Conservation (phyloP, 2,888 invertebrate genomes). For the Mythimna ferrago region DNA sequence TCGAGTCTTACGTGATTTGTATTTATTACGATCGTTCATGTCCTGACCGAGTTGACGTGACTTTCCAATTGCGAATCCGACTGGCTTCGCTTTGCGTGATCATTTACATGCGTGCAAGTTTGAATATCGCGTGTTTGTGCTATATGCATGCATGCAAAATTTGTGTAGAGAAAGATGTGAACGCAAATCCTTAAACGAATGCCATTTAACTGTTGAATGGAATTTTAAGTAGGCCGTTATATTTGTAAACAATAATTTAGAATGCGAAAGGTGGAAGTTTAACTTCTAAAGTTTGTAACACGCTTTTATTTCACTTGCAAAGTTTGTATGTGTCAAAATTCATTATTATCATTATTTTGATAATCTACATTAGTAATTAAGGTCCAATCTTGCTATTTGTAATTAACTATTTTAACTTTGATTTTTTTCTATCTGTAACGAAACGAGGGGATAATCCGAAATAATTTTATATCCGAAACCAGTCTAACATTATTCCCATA, state of each 20-base stretch:
- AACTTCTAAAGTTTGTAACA: background rate
- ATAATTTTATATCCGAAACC: too few relatives aligned
- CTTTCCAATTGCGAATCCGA: constrained; percentile 46
- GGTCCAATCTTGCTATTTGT: too few relatives aligned
- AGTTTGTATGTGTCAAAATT: too few relatives aligned
- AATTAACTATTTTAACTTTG: background rate
- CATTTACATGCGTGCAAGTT: constrained; percentile 41
- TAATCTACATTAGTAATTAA: too few relatives aligned
- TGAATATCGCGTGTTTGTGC: constrained; percentile 50
- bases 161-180: constrained; percentile 34
- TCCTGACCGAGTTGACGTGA: constrained; percentile 58
- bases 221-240: constrained; percentile 22
- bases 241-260: constrained; percentile 42
- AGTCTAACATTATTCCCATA: too few relatives aligned
- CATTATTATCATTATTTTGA: too few relatives aligned
- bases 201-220: constrained; percentile 47
- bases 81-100: constrained; percentile 48
- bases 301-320: too few relatives aligned
- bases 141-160: constrained; percentile 48
- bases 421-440: too few relatives aligned
- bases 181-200: constrained; percentile 45
- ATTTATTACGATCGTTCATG: constrained; percentile 54
- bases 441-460: too few relatives aligned
- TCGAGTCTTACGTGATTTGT: constrained; percentile 49
- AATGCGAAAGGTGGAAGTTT: background rate